These are phyloP conservation scores for Heliconius melpomene DNA, from an alignment of 1,140 invertebrate genomes.

Conservation along the genomic window DNA sequence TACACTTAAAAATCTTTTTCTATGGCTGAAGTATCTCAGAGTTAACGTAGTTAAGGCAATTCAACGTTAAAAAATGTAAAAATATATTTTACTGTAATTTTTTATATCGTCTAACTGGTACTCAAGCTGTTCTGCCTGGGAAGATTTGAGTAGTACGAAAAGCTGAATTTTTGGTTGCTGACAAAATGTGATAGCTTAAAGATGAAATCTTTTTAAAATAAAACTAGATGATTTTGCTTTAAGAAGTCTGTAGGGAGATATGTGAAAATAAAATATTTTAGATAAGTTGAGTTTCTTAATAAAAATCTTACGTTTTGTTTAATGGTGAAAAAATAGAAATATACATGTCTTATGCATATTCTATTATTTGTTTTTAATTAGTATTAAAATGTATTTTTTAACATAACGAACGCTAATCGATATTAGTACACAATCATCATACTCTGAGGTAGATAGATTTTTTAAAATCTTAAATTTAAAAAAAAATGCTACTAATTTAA, in stretches of 20 bases:
- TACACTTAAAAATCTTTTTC: not conserved
- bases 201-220: not conserved
- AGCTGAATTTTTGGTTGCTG: not conserved
- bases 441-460: no score
- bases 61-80: not conserved
- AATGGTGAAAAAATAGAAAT: no score
- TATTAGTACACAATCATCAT: no score
- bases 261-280: not conserved
- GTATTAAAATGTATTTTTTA: no score
- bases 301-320: no score
- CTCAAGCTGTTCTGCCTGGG: not conserved
- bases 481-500: not conserved
- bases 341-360: no score
- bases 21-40: not conserved
- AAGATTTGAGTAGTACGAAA: not conserved
- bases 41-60: not conserved
- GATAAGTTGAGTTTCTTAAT: not conserved
- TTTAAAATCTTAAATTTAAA: no score
- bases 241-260: not conserved
- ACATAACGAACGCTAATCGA: no score
- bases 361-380: no score
- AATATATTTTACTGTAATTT: not conserved
- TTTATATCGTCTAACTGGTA: not conserved
- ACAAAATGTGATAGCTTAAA: constrained; percentile 1
- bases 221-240: not conserved